Conservation (phyloP, 2,797 vertebrate genomes). For the Catamblyrhynchus diadema region DNA sequence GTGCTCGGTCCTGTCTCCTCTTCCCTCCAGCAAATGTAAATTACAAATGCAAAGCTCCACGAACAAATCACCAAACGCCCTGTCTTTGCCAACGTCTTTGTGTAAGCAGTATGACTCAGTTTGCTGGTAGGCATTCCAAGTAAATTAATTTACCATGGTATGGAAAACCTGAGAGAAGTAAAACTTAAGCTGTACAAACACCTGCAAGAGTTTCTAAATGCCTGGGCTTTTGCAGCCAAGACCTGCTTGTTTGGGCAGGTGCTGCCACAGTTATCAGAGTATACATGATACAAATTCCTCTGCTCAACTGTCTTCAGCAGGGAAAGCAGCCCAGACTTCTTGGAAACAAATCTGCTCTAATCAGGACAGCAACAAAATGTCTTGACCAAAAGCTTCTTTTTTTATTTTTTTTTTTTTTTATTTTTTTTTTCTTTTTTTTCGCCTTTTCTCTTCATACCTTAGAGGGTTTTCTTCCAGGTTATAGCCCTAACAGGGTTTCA, state of each 20-base stretch:
- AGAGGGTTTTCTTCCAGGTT: background rate
- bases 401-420: background rate
- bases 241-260: constrained; percentile 50
- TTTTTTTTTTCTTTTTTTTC: background rate
- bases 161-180: constrained; percentile 12
- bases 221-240: background rate
- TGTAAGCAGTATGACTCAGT: constrained; percentile 12
- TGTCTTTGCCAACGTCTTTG: background rate
- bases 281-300: background rate
- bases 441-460: background rate
- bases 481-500: background rate
- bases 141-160: background rate
- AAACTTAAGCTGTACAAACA: constrained; percentile 35
- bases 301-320: background rate
- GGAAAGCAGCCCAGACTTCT: constrained; percentile 12
- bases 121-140: background rate
- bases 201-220: constrained; percentile 16
- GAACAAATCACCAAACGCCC: constrained; percentile 7
- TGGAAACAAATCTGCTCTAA: constrained; percentile 16
- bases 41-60: background rate
- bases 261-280: background rate
- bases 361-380: background rate
- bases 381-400: background rate
- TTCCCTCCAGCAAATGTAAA: constrained; percentile 9
- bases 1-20: background rate